Evolutionary conservation across 2,888 invertebrate species (phyloP).

Genomic region (Leucoma salicis): DNA sequence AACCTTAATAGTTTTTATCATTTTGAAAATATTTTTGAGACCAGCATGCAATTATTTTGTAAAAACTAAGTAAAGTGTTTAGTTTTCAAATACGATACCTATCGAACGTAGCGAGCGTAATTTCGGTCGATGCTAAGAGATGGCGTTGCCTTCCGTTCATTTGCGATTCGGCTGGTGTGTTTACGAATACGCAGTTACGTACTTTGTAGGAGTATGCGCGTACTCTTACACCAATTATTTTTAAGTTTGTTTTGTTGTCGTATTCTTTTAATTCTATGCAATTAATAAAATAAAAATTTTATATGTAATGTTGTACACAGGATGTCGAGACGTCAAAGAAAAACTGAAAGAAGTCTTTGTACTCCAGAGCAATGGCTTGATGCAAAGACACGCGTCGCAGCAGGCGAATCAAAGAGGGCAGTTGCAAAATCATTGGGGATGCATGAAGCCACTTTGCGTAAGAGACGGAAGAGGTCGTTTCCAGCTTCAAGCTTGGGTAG

Average conservation of each 20-base stretch:
- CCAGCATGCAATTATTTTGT: neutral
- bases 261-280: too few species aligned
- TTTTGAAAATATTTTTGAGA: neutral
- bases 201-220: too few species aligned
- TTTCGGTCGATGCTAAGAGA: too few species aligned
- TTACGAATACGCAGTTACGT: too few species aligned
- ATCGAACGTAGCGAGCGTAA: too few species aligned
- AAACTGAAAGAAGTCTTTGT: neutral
- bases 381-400: neutral
- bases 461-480: neutral
- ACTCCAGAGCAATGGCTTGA: neutral
- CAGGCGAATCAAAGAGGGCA: neutral
- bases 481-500: neutral
- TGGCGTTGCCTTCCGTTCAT: too few species aligned
- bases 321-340: neutral
- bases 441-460: conserved; percentile 5
- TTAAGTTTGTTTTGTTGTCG: neutral
- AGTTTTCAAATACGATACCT: too few species aligned
- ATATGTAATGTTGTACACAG: neutral
- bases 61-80: too few species aligned
- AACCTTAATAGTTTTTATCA: neutral
- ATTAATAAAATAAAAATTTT: too few species aligned
- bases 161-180: too few species aligned
- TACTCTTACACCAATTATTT: neutral
- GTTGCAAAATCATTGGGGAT: neutral